Conservation (phyloP, 64 coral and sea anemone genomes). For the Orbicella faveolata region DNA sequence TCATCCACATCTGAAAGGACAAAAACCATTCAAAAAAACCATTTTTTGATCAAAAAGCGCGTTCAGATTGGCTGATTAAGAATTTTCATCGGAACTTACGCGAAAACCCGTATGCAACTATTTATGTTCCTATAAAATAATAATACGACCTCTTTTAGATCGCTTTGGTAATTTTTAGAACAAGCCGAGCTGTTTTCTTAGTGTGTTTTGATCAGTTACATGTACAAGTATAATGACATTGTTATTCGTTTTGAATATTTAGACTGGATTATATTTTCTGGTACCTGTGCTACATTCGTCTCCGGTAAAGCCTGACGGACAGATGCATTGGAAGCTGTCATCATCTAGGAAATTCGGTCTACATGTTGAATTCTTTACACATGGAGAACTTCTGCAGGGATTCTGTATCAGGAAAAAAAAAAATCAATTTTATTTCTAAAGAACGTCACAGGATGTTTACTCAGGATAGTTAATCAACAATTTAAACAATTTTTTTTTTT, state of each 20-base stretch:
- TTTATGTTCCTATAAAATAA: no score
- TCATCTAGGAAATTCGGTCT: slow-evolving; percentile 27
- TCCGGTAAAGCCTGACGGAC: slow-evolving; percentile 32
- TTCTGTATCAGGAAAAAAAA: slow-evolving; percentile 16
- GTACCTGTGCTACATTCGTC: slow-evolving; percentile 14
- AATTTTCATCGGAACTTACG: no score
- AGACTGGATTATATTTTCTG: background rate
- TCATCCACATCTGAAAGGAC: slow-evolving; percentile 3
- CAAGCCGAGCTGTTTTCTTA: no score
- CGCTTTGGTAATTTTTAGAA: no score
- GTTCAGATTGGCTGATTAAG: no score
- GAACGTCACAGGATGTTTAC: background rate
- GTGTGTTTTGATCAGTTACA: no score
- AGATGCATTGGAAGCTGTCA: slow-evolving; percentile 41
- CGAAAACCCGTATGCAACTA: no score
- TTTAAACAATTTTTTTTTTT: background rate
- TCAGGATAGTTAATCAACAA: background rate
- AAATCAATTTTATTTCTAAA: background rate
- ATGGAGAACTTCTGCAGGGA: slow-evolving; percentile 25
- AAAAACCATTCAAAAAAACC: no score
- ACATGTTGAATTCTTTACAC: slow-evolving; percentile 32
- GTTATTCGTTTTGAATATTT: no score
- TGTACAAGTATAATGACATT: no score
- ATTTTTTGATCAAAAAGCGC: no score
- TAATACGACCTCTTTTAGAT: no score